These are phyloP conservation scores for Rutpela maculata DNA, from an alignment of 2,888 invertebrate species.

Conservation along the genomic window DNA sequence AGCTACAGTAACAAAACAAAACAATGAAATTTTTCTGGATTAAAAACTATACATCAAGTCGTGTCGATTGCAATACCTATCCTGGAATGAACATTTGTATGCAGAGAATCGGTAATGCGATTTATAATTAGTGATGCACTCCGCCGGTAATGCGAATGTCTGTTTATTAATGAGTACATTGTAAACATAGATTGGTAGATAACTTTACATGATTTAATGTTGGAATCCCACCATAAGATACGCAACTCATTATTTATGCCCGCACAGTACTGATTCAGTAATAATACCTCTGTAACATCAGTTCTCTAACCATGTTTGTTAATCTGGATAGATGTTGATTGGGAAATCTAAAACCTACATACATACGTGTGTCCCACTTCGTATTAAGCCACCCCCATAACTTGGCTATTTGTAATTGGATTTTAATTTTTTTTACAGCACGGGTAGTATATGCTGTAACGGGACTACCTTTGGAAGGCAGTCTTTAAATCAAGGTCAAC, in stretches of 20 bases:
- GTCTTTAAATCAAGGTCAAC: too few species aligned
- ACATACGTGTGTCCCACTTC: neutral
- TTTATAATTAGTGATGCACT: constrained; percentile 22
- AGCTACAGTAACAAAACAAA: too few species aligned
- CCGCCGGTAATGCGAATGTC: neutral
- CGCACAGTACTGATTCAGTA: constrained; percentile 9
- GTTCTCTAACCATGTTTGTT: constrained; percentile 9
- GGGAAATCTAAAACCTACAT: constrained; percentile 8
- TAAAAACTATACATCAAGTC: too few species aligned
- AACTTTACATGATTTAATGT: constrained; percentile 29
- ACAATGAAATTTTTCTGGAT: too few species aligned
- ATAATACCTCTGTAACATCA: constrained; percentile 14
- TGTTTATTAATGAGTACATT: constrained; percentile 23
- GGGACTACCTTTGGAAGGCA: too few species aligned
- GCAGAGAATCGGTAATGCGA: neutral
- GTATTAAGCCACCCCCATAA: too few species aligned
- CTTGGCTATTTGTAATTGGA: too few species aligned
- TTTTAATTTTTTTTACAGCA: too few species aligned
- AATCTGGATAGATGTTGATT: constrained; percentile 17
- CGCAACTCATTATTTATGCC: constrained; percentile 28
- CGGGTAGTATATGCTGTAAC: too few species aligned
- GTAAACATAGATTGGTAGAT: constrained; percentile 13
- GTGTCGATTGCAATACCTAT: too few species aligned
- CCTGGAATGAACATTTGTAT: neutral
- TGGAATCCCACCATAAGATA: constrained; percentile 28